phyloP scores from a whole-genome alignment of 1,140 invertebrate genomes.

The Drosophila bifasciata region DNA sequence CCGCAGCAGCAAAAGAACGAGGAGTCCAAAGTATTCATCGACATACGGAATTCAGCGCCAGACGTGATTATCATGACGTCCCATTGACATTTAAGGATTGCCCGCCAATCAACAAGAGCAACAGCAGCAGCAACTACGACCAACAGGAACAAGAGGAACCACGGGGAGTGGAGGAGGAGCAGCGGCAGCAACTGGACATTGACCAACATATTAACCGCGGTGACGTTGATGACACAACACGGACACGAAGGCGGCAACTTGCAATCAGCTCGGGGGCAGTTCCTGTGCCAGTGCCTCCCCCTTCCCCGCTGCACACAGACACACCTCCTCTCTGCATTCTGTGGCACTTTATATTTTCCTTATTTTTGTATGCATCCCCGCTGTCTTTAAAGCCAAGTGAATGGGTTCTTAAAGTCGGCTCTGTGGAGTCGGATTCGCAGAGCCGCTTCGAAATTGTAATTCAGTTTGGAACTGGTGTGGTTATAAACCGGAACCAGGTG shows the following conservation, averaged over 20 bases:
- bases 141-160: constrained; percentile 26
- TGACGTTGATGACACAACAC: constrained; percentile 51
- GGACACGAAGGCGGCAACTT: constrained; percentile 6
- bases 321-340: constrained; percentile 19
- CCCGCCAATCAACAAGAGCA: constrained; percentile 67
- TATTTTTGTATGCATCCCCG: not conserved
- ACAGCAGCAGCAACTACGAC: constrained; percentile 24
- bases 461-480: too few relatives aligned
- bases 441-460: not conserved
- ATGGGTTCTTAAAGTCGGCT: not conserved
- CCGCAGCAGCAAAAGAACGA: constrained; percentile 64
- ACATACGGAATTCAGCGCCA: constrained; percentile 90
- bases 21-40: constrained; percentile 84
- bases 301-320: not conserved
- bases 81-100: constrained; percentile 88
- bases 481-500: too few relatives aligned
- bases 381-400: constrained; percentile 12
- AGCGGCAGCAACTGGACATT: constrained; percentile 56
- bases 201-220: constrained; percentile 73
- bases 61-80: constrained; percentile 92
- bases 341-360: constrained; percentile 12
- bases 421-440: not conserved
- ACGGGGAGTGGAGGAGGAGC: not conserved
- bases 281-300: not conserved
- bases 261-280: constrained; percentile 15